Conservation (phyloP, 2,797 vertebrate species). For the Setipinna tenuifilis region DNA sequence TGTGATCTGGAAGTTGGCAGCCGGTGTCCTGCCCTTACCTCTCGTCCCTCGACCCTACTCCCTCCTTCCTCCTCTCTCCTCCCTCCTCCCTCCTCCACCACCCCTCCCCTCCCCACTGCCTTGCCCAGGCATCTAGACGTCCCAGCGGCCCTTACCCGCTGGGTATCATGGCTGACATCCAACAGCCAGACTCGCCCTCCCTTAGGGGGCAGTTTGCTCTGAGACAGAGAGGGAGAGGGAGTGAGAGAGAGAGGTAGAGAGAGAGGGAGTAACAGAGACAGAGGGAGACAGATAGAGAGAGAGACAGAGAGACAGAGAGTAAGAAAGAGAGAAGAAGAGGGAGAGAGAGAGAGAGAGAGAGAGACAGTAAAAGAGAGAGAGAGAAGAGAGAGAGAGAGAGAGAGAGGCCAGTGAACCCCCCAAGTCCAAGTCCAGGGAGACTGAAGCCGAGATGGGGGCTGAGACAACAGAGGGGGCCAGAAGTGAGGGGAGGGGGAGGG, state of each 20-base stretch:
- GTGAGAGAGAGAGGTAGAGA: not conserved
- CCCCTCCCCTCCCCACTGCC: not conserved
- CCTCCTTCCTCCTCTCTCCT: not conserved
- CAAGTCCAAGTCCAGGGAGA: too few species aligned
- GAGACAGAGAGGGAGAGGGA: not conserved
- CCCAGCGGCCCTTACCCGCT: not conserved
- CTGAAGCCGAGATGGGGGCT: too few species aligned
- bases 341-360: too few species aligned
- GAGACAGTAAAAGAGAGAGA: too few species aligned
- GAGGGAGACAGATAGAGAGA: too few species aligned
- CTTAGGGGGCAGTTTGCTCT: not conserved
- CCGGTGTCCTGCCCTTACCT: not conserved
- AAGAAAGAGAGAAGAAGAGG: too few species aligned
- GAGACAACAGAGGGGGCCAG: slow-evolving; percentile 47
- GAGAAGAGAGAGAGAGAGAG: too few species aligned
- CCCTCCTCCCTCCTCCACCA: not conserved
- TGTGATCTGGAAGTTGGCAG: not conserved
- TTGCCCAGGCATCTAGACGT: not conserved
- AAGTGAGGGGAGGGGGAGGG: not conserved
- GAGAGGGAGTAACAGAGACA: too few species aligned
- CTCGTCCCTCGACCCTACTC: not conserved
- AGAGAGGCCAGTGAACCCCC: too few species aligned
- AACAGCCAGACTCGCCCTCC: not conserved
- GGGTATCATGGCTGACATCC: not conserved
- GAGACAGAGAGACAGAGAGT: too few species aligned